phyloP scores from a whole-genome alignment of 1,140 invertebrate species.

The Calliphora vicina region DNA sequence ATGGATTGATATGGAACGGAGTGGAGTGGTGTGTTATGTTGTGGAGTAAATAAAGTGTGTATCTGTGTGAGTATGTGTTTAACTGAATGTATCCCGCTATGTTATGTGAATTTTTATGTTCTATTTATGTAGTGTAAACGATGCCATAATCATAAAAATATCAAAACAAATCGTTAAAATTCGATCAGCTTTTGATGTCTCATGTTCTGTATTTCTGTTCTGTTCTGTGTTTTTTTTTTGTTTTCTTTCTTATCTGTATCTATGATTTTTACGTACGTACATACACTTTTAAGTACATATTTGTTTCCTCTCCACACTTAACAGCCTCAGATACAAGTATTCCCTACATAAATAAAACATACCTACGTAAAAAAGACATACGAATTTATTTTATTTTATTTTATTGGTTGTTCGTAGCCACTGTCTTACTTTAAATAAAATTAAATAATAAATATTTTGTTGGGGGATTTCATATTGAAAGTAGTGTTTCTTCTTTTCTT shows the following conservation, averaged over 20 bases:
- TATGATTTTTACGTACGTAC: neutral
- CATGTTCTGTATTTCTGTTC: neutral
- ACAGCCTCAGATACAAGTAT: neutral
- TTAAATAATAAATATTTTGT: neutral
- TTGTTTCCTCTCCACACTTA: slow-evolving; percentile 10
- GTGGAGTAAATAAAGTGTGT: neutral
- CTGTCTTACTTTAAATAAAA: slow-evolving; percentile 25
- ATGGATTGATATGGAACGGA: neutral
- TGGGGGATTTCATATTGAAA: neutral
- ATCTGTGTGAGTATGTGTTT: neutral
- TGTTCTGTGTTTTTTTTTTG: neutral
- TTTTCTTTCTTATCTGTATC: neutral
- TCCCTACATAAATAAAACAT: neutral
- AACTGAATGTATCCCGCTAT: slow-evolving; percentile 38
- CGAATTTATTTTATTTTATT: neutral
- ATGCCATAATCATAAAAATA: slow-evolving; percentile 64
- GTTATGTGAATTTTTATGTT: slow-evolving; percentile 60
- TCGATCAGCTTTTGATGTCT: slow-evolving; percentile 50
- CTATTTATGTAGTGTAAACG: slow-evolving; percentile 64
- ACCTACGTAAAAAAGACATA: neutral
- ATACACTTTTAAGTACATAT: neutral
- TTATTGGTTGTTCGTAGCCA: slow-evolving; percentile 23
- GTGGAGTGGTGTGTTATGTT: no score
- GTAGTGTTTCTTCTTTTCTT: neutral
- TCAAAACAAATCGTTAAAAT: slow-evolving; percentile 64